These are phyloP conservation scores for Sebastes diaconus DNA, from an alignment of 2,797 vertebrate species.

Conservation along the genomic window DNA sequence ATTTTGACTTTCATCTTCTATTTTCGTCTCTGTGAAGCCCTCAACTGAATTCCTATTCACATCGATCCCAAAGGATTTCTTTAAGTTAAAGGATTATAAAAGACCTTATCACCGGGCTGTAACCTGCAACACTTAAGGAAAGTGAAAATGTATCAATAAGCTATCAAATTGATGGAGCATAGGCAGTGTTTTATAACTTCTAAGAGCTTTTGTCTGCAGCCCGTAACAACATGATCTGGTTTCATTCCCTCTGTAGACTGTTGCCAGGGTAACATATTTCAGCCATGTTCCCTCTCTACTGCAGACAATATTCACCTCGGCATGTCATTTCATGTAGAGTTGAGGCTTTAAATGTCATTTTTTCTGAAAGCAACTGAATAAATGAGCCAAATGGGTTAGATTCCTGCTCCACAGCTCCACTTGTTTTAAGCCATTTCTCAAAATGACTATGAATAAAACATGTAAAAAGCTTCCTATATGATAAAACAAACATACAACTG, in stretches of 20 bases:
- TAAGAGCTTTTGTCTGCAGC: constrained; percentile 27
- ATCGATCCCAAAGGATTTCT: not conserved
- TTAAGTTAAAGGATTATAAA: not conserved
- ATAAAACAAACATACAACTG: not conserved
- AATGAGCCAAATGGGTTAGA: not conserved
- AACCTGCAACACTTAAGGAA: not conserved
- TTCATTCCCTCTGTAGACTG: constrained; percentile 42
- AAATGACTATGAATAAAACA: not conserved
- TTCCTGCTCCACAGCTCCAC: not conserved
- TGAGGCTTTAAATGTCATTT: constrained; percentile 29
- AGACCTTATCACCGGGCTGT: not conserved
- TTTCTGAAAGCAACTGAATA: not conserved
- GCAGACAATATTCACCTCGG: constrained; percentile 25
- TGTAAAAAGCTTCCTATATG: not conserved
- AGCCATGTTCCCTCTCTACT: constrained; percentile 37
- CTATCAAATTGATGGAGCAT: not conserved
- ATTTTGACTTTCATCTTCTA: constrained; percentile 24
- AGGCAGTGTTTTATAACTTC: constrained; percentile 18
- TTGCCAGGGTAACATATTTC: constrained; percentile 66
- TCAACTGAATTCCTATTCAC: constrained; percentile 6
- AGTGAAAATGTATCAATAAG: constrained; percentile 23
- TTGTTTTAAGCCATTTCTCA: not conserved
- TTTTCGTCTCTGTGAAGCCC: not conserved
- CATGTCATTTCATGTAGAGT: not conserved
- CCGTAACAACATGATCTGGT: constrained; percentile 23